Conservation (phyloP, 2,113 vertebrate genomes). For the Eptesicus fuscus region DNA sequence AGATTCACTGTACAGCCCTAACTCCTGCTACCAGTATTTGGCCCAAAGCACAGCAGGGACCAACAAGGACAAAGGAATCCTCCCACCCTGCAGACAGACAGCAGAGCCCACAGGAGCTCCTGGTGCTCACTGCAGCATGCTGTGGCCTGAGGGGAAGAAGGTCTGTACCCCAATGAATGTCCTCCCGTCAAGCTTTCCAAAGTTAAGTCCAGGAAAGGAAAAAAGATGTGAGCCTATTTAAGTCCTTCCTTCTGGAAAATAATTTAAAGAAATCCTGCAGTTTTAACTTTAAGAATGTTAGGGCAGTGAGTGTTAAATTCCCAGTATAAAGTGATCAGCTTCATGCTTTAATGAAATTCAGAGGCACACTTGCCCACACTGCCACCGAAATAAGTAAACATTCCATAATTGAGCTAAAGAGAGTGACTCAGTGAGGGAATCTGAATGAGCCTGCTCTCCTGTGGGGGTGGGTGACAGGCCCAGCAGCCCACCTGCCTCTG, state of each 20-base stretch:
- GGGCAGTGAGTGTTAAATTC: neutral
- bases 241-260: neutral
- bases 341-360: neutral
- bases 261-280: neutral
- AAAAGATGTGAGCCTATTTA: neutral
- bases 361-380: neutral
- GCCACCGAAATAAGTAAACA: neutral
- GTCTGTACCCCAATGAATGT: accelerated
- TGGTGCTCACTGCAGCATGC: neutral
- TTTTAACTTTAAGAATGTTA: neutral
- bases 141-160: neutral
- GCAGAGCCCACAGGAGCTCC: neutral
- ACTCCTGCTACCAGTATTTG: neutral
- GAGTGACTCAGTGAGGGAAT: neutral
- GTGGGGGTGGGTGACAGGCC: neutral
- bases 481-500: neutral
- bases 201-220: neutral
- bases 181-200: neutral
- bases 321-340: neutral
- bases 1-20: neutral
- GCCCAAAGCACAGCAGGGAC: neutral
- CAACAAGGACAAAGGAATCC: neutral
- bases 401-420: neutral
- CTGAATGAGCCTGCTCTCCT: neutral
- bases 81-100: neutral